Evolutionary conservation across 2,888 invertebrate species (phyloP).

Genomic region (Catocala fraxini): DNA sequence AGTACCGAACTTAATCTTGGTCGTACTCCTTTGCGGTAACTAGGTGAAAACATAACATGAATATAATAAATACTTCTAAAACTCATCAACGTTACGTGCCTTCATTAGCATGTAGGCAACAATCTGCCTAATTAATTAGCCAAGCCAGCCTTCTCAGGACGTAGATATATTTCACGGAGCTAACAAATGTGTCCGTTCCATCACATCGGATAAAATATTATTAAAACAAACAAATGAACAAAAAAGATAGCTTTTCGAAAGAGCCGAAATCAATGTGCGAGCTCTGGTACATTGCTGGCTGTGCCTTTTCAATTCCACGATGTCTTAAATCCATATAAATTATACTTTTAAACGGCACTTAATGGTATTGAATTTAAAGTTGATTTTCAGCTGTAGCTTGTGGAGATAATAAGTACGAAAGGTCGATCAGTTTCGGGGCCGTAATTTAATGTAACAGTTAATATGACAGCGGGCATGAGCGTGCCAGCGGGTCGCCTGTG

Average conservation of each 20-base stretch:
- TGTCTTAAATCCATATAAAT: slow-evolving; percentile 37
- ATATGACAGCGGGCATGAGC: slow-evolving; percentile 87
- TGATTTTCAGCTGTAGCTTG: slow-evolving; percentile 46
- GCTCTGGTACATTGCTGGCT: slow-evolving; percentile 76
- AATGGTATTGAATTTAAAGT: slow-evolving; percentile 31
- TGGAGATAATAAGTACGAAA: slow-evolving; percentile 74
- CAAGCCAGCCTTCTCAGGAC: slow-evolving; percentile 69
- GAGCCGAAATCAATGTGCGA: slow-evolving; percentile 87
- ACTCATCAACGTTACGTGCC: slow-evolving; percentile 69
- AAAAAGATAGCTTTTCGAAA: slow-evolving; percentile 85
- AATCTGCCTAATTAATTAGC: slow-evolving; percentile 82
- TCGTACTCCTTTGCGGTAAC: not conserved
- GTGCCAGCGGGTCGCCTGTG: slow-evolving; percentile 84
- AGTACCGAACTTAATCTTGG: not conserved
- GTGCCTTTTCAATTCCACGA: slow-evolving; percentile 47
- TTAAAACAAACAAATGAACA: slow-evolving; percentile 87
- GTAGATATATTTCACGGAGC: slow-evolving; percentile 80
- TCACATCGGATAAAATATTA: slow-evolving; percentile 87
- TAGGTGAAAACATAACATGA: slow-evolving; percentile 7
- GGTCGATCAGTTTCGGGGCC: slow-evolving; percentile 78
- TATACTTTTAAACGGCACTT: slow-evolving; percentile 35
- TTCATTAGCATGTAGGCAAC: slow-evolving; percentile 77
- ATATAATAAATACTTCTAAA: slow-evolving; percentile 28
- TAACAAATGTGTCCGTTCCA: slow-evolving; percentile 87
- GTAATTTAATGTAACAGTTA: slow-evolving; percentile 88